Evolutionary conservation across 2,888 invertebrate species (phyloP).

Genomic region (Sicus ferrugineus): DNA sequence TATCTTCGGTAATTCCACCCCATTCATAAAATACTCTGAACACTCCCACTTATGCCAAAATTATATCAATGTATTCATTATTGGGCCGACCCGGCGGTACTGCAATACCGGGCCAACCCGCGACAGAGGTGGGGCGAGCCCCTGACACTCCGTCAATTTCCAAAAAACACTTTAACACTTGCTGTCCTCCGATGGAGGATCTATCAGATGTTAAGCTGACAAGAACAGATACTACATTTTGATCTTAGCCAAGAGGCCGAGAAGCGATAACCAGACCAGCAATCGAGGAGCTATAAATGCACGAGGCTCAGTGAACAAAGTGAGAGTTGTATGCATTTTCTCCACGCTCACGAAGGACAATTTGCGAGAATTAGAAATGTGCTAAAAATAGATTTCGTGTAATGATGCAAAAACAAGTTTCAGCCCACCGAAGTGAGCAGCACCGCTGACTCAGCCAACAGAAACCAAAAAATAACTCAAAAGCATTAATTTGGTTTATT

Average conservation of each 20-base stretch:
- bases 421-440: too few relatives aligned
- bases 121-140: conserved; percentile 73
- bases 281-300: background rate
- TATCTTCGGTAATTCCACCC: too few relatives aligned
- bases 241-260: conserved; percentile 70
- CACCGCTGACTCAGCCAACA: too few relatives aligned
- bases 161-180: conserved; percentile 70
- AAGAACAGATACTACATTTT: conserved; percentile 75
- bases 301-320: background rate
- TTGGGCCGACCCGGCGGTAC: conserved; percentile 34
- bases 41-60: too few relatives aligned
- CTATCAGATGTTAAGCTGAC: conserved; percentile 77
- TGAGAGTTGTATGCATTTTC: background rate
- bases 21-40: too few relatives aligned
- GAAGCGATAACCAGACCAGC: conserved; percentile 51
- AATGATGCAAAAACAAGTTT: too few relatives aligned
- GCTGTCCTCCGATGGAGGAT: conserved; percentile 67
- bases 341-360: too few relatives aligned
- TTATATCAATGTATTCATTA: conserved; percentile 6
- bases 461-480: too few relatives aligned
- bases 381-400: too few relatives aligned
- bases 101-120: conserved; percentile 72
- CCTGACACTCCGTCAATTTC: conserved; percentile 67
- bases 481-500: too few relatives aligned
- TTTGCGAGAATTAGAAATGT: too few relatives aligned